phyloP scores from a whole-genome alignment of 2,888 invertebrate genomes.

The Troilus luridus region DNA sequence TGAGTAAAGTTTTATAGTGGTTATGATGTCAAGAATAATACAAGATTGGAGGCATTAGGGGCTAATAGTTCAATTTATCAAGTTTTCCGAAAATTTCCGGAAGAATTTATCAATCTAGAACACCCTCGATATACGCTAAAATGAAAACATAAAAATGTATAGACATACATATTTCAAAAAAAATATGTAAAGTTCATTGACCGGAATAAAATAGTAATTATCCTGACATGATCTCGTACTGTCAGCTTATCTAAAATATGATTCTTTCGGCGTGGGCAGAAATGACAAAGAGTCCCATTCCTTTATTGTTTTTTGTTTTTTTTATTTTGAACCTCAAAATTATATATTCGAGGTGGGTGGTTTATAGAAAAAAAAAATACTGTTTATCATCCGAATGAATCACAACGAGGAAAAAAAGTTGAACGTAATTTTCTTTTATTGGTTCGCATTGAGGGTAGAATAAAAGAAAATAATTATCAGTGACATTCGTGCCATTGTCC shows the following conservation, averaged over 20 bases:
- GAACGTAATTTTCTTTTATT: neutral
- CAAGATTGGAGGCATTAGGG: no score
- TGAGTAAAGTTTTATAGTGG: no score
- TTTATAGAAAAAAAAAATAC: neutral
- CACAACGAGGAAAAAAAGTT: neutral
- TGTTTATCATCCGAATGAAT: neutral
- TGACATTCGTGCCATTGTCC: neutral
- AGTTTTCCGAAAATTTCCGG: no score
- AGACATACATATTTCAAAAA: no score
- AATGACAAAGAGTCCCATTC: neutral
- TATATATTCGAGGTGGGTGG: conserved; percentile 7
- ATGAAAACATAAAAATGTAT: no score
- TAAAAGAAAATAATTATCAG: neutral
- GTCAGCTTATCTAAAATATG: neutral
- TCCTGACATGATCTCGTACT: neutral
- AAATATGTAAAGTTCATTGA: neutral
- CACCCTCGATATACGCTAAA: no score
- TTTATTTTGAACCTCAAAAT: neutral
- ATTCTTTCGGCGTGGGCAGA: neutral
- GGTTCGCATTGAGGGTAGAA: neutral
- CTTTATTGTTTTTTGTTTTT: neutral
- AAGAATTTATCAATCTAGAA: no score
- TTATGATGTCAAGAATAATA: no score
- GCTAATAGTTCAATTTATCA: no score
- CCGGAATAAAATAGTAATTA: neutral